phyloP scores from a whole-genome alignment of 1,140 invertebrate genomes.

The Eupristina koningsbergeri region DNA sequence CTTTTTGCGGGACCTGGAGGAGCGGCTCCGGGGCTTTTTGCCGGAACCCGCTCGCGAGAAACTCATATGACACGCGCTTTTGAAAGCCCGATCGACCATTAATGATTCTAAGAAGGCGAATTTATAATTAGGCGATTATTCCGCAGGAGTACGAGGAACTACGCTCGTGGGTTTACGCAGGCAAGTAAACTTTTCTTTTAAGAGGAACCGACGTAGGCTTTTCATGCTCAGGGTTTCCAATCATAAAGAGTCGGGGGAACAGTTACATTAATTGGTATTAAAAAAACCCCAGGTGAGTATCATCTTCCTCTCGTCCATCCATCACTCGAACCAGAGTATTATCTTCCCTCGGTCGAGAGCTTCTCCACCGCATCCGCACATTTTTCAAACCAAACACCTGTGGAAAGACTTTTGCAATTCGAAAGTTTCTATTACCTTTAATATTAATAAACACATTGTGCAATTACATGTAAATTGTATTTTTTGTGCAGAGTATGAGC shows the following conservation, averaged over 20 bases:
- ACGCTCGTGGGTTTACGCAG: not conserved
- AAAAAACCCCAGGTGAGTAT: not conserved
- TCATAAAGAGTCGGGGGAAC: not conserved
- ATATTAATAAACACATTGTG: slow-evolving; percentile 45
- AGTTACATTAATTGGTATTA: not conserved
- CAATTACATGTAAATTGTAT: slow-evolving; percentile 3
- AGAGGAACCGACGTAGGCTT: not conserved
- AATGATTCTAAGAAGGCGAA: slow-evolving; percentile 40
- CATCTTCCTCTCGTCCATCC: not conserved
- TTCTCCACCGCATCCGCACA: too few species aligned
- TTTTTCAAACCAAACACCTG: too few species aligned
- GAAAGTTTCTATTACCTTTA: not conserved
- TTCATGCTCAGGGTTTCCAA: not conserved
- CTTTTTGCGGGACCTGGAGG: slow-evolving; percentile 1
- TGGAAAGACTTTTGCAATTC: too few species aligned
- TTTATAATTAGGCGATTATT: not conserved
- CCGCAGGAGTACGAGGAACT: not conserved
- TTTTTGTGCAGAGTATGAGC: not conserved
- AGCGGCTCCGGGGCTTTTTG: slow-evolving; percentile 12
- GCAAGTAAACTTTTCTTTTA: not conserved
- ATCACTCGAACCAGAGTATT: not conserved
- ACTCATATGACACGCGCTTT: not conserved
- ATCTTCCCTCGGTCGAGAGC: not conserved
- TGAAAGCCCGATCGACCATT: not conserved
- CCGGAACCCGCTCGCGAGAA: slow-evolving; percentile 7